A percentile compares a stretch with the other conserved stretches of the same genome.
Conservation (phyloP, 2,113 vertebrate genomes). For the Dasypus novemcinctus region DNA sequence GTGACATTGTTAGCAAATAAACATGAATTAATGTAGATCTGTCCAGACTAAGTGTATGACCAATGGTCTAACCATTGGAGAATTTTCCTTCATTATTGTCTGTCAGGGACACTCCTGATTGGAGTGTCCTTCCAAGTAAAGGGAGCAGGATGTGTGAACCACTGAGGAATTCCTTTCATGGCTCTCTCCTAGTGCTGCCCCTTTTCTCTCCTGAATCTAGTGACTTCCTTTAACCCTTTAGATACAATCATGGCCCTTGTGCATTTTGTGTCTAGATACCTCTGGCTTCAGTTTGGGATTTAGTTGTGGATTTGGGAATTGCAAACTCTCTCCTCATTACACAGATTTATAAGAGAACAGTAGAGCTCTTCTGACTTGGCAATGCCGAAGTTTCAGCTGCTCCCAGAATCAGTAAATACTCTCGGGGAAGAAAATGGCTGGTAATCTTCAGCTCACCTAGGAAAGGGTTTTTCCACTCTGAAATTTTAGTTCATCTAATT, state of each 20-base stretch:
- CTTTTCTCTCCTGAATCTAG: background rate
- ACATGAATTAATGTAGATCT: background rate
- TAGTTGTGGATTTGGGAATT: no score
- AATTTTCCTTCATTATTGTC: background rate
- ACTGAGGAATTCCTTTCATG: background rate
- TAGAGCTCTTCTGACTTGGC: no score
- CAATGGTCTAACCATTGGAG: background rate
- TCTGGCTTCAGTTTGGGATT: background rate
- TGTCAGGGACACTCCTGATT: background rate
- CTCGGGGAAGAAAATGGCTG: no score
- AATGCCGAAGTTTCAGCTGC: no score
- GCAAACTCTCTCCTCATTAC: background rate
- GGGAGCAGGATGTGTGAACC: background rate
- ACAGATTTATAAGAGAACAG: background rate
- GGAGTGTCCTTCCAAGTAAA: background rate
- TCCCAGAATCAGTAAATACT: background rate
- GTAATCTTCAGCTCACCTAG: no score
- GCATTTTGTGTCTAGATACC: background rate
- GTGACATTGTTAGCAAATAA: background rate
- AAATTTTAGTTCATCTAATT: no score
- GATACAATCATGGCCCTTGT: background rate
- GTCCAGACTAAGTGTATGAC: background rate
- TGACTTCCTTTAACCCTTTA: background rate
- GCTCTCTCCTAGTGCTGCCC: background rate
- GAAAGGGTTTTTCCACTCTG: no score